phyloP scores from a whole-genome alignment of 2,113 vertebrate species.

The Agapornis roseicollis region DNA sequence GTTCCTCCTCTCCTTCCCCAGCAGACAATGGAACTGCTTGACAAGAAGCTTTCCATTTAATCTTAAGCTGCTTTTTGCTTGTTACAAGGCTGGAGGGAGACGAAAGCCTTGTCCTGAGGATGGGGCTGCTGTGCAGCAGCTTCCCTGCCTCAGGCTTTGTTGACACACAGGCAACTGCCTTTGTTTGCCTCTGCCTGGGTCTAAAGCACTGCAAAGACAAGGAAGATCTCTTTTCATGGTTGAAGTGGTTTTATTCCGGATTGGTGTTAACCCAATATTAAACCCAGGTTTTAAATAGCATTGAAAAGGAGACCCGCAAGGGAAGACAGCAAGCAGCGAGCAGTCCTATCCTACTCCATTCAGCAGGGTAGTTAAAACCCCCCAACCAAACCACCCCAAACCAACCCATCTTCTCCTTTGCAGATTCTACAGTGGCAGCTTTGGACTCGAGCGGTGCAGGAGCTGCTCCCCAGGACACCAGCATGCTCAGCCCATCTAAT shows the following conservation, averaged over 20 bases:
- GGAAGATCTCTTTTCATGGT: background rate
- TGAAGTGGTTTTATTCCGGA: background rate
- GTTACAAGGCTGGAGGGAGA: background rate
- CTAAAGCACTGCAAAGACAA: background rate
- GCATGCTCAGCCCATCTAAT: background rate
- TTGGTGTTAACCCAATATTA: background rate
- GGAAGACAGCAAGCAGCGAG: background rate
- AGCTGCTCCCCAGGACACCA: background rate
- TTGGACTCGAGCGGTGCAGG: background rate
- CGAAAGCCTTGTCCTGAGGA: background rate
- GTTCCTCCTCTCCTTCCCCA: background rate
- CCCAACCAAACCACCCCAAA: background rate
- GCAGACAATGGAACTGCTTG: background rate
- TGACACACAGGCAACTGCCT: background rate
- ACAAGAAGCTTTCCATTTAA: background rate
- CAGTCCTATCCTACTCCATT: background rate
- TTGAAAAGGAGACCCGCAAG: background rate
- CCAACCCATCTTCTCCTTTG: background rate
- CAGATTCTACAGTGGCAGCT: conserved; percentile 34
- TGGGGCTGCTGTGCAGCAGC: background rate
- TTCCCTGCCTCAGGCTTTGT: background rate
- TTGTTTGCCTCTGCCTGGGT: background rate
- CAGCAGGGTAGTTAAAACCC: background rate
- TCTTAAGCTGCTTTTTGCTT: conserved; percentile 8
- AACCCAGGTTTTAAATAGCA: background rate